phyloP scores from a whole-genome alignment of 2,797 vertebrate species.

The Anabas testudineus region DNA sequence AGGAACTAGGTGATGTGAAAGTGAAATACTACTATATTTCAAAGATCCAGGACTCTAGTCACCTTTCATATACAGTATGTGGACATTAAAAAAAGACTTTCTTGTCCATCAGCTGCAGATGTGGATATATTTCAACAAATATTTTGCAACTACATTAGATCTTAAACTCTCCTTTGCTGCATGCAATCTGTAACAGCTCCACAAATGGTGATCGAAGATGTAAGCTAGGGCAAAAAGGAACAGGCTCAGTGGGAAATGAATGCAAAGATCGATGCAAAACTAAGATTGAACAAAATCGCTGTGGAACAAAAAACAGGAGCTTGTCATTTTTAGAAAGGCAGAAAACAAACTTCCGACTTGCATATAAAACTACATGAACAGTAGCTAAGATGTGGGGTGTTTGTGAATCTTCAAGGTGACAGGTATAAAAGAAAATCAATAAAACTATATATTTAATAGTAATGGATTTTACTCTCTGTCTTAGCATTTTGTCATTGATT shows the following conservation, averaged over 20 bases:
- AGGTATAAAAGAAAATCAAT: slow-evolving; percentile 4
- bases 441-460: slow-evolving; percentile 47
- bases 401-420: slow-evolving; percentile 2
- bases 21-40: neutral
- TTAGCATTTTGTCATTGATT: slow-evolving; percentile 39
- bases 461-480: slow-evolving; percentile 16
- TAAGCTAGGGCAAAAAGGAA: neutral
- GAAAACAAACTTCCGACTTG: neutral
- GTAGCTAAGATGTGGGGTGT: neutral
- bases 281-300: neutral
- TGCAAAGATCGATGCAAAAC: neutral
- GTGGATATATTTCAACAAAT: neutral
- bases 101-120: neutral
- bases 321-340: neutral
- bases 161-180: neutral
- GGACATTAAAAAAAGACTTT: slow-evolving; percentile 4
- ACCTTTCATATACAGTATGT: neutral
- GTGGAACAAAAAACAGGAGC: neutral
- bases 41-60: neutral
- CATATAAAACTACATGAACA: neutral
- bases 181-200: neutral
- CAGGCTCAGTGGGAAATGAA: neutral
- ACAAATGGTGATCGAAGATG: neutral
- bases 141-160: slow-evolving; percentile 1
- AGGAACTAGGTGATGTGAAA: neutral